Base-by-base conservation (phyloP, 64 coral and sea anemone species). In the Montipora sp. region DNA sequence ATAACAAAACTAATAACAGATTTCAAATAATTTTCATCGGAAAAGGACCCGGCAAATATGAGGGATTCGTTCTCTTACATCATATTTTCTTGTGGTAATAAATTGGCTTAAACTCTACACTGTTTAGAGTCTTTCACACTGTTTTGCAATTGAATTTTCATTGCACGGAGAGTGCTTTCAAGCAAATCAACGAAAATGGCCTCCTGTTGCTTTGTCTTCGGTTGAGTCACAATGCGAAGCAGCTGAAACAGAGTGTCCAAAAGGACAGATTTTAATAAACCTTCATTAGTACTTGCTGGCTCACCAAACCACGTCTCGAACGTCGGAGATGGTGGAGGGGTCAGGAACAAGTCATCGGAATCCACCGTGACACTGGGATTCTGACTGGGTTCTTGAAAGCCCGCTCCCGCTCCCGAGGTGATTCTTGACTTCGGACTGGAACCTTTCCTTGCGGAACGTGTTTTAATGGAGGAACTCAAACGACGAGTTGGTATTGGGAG, bases 211-310 rank as follows among this genome's bases (percentile, higher is more conserved):
- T 21, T 67, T 49, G 82, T 85, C 50, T 85, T 85, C 6, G 82
- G 82, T 63, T 85, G 82, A 71, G 82, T 85, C 11, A 85, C 63
- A 71, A 85, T 63, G 27, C 82, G 43, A 3, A 85, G 65, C 18
- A 85, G 18, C 47, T 85, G 82, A 70, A 85, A 85, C 45, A 85
- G 47, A n/a, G 82, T 85, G 66, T 85, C 82, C 43, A 85, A 47
- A 8, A 85, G 82, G 59, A 85, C 82, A 45, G 45, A 48, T 67
- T 85, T 85, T 47, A 85, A 50, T 71, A 44, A 18, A 85, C 16
- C 71, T 2, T 70, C 82, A 70, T 71, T 71, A 6, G 61, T 21
- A n/a, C 27, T 13, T 7, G 46, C 18, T 15, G 60, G 43, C 19
- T 85, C 82, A 48, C 65, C 82, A 69, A 85, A 67, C 82, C 82